Base-by-base conservation (phyloP, 2,888 invertebrate species). In the Drosophila kuntzei region DNA sequence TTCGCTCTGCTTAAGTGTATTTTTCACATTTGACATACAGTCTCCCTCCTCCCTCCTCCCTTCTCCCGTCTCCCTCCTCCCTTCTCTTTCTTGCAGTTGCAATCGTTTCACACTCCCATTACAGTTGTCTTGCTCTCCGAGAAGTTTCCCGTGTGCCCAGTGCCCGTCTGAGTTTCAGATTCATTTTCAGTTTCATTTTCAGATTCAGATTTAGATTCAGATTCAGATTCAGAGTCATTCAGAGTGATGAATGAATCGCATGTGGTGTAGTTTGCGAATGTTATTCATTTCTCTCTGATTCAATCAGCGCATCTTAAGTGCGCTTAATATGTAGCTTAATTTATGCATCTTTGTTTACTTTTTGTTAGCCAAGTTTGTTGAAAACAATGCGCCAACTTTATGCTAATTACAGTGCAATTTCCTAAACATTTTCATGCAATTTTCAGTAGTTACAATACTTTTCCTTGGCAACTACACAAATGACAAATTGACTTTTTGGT, bases 11-110 rank as follows among this genome's bases (percentile, higher is more conserved):
- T 58, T 71, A 60, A 85, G 74, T 79, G 72, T 79, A 73, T 81
- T 80, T 61, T 89, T 89, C 77, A 90, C 84, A 84, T 89, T 89
- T 89, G 89, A 74, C 89, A 90, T 87, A 87, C 87, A 82, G 65
- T 70, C 73, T 59, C 4, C 32, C 20, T 20, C 16, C 22, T 39
- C 7, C 16, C n/a, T 6, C 27, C 16, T 29, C 9, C 37, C 27
- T n/a, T 27, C 11, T 9, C 2, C 14, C 7, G 2, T n/a, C 7
- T 7, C 22, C 12, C 6, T 8, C 9, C 9, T 9, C 43, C 4
- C n/a, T 16, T n/a, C 43, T 8, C 3, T n/a, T 43, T 8, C 27
- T 27, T 34, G 37, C 34, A 37, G 34, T 76, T 37, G 71, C 71
- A 76, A 66, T 64, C 32, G 43, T 57, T 78, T 75, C 75, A 78